Base-by-base conservation (phyloP, 92 coral and sea anemone genomes). In the Zoanthus gigantus region DNA sequence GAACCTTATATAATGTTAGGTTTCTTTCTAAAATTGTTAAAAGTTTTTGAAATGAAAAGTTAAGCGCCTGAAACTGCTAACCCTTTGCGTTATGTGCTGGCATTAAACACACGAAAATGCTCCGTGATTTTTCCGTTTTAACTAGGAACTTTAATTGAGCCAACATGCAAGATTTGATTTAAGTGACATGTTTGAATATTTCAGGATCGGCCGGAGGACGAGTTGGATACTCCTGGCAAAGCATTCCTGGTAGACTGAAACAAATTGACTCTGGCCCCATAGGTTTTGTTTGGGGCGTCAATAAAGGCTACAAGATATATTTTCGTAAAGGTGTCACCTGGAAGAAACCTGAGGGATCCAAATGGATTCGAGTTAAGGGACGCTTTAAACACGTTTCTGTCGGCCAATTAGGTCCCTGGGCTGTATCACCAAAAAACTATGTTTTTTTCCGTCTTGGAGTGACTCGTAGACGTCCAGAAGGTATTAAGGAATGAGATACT, bases 181-280 rank as follows among this genome's bases (percentile, higher is more conserved):
- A 23, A 47, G 47, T 23, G 34, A 34, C 34, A 79, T 13, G 6
- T 32, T 30, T 69, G 45, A 2, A 28, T 34, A 17, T 47, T n/a
- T 46, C 28, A 81, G 85, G 85, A 29, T 81, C 85, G 2, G 61
- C 58, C 0, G 85, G 85, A 7, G 61, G 61, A 11, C 28, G 32
- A 81, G 61, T 18, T 65, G 76, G 85, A 9, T 11, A 42, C 12
- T 32, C 74, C 12, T 81, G 85, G 85, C 60, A 47, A 28, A 58
- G 60, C 3, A 46, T 81, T 81, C 48, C 76, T 16, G 85, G 85
- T 23, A 73, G 85, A 23, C 75, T 81, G 9, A 81, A 0, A 75
- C 85, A 81, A 23, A 81, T 81, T 6, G 85, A 81, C 75, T 81
- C 85, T 28, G 85, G 85, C 11, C 75, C 85, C 2, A 65, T 81